Conservation (phyloP, 2,888 invertebrate genomes). For the Leucophora obtusa region DNA sequence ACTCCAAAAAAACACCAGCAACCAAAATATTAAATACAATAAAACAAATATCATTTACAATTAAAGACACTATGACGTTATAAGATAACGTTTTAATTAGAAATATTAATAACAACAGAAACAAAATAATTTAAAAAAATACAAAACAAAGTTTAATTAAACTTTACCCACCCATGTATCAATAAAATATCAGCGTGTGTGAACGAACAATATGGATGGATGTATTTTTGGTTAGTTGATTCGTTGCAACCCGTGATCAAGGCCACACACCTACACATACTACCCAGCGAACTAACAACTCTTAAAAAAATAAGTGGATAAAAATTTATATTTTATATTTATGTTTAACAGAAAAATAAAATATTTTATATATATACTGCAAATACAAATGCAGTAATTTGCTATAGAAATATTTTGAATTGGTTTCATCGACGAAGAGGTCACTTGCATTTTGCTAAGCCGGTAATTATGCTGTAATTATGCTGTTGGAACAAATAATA, state of each 20-base stretch:
- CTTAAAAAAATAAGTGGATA: not conserved
- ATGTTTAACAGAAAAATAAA: too few species aligned
- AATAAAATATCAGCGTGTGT: not conserved
- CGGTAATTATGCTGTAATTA: too few species aligned
- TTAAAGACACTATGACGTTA: constrained; percentile 37
- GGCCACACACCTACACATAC: constrained; percentile 42
- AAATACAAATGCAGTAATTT: too few species aligned
- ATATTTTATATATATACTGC: too few species aligned
- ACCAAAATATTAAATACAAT: not conserved
- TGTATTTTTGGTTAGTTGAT: constrained; percentile 17
- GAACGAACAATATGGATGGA: constrained; percentile 10
- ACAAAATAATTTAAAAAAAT: constrained; percentile 5
- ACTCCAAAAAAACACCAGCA: constrained; percentile 5
- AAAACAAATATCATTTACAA: constrained; percentile 46
- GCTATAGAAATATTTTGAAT: too few species aligned
- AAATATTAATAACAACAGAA: constrained; percentile 45
- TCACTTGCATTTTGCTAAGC: too few species aligned
- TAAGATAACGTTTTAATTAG: constrained; percentile 54
- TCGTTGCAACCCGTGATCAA: constrained; percentile 23
- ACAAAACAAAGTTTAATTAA: constrained; percentile 46
- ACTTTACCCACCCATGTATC: constrained; percentile 48
- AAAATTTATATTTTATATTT: not conserved
- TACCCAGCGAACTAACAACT: not conserved
- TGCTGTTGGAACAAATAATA: too few species aligned
- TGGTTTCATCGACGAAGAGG: too few species aligned